A percentile compares a stretch with the other conserved stretches of the same genome.
phyloP scores from a whole-genome alignment of 2,797 vertebrate genomes.

The Helicolenus hilgendorfi region DNA sequence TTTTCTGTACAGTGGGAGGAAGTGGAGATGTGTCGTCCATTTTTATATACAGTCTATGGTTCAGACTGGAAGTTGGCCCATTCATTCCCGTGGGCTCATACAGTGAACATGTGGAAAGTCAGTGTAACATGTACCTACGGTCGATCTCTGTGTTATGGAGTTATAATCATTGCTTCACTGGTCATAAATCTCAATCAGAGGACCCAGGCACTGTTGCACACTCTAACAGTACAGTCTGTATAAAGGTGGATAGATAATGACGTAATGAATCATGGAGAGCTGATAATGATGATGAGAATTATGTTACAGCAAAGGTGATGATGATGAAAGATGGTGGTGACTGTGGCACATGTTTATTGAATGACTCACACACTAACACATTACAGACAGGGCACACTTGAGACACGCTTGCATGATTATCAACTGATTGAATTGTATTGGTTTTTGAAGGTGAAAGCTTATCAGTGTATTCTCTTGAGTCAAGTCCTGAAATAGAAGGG shows the following conservation, averaged over 20 bases:
- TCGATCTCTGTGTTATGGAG: slow-evolving; percentile 57
- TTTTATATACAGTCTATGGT: background rate
- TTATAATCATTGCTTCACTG: slow-evolving; percentile 48
- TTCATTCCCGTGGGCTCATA: slow-evolving; percentile 38
- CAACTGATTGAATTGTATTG: slow-evolving; percentile 5
- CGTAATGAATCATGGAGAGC: slow-evolving; percentile 43
- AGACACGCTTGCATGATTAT: background rate
- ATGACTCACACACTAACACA: slow-evolving; percentile 4
- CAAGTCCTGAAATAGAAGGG: slow-evolving; percentile 4
- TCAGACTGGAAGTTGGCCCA: slow-evolving; percentile 28
- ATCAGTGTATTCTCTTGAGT: background rate
- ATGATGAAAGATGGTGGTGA: slow-evolving; percentile 12
- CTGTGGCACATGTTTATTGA: slow-evolving; percentile 18
- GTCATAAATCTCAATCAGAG: slow-evolving; percentile 72
- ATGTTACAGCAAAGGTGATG: slow-evolving; percentile 31
- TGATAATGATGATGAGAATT: slow-evolving; percentile 52
- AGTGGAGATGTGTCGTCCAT: too few relatives aligned
- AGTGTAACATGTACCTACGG: slow-evolving; percentile 49
- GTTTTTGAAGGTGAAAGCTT: slow-evolving; percentile 20
- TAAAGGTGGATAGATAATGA: slow-evolving; percentile 47
- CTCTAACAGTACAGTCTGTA: slow-evolving; percentile 11
- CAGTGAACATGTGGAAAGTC: slow-evolving; percentile 55
- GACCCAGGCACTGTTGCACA: background rate
- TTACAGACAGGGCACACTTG: background rate
- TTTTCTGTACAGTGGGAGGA: background rate